phyloP scores from a whole-genome alignment of 2,113 vertebrate genomes.

The Leptobrachium leishanense region DNA sequence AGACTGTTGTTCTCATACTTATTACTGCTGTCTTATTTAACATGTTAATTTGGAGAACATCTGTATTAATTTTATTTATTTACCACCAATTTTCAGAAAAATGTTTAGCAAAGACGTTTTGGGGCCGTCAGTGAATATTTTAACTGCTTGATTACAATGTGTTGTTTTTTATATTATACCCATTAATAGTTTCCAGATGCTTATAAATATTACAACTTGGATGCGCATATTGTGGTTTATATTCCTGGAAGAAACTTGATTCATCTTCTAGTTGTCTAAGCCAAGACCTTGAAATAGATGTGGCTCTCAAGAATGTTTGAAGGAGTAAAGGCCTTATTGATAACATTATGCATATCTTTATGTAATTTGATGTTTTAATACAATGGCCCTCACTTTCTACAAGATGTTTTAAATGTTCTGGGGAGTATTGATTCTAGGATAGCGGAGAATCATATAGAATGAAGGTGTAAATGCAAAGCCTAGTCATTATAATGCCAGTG shows the following conservation, averaged over 20 bases:
- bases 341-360: no score
- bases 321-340: no score
- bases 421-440: no score
- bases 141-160: neutral
- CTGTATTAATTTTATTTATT: neutral
- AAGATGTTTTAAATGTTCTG: no score
- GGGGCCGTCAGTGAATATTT: neutral
- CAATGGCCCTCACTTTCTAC: no score
- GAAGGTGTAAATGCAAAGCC: no score
- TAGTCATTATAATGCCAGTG: no score
- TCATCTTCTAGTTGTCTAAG: neutral
- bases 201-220: neutral
- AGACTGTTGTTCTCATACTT: neutral
- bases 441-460: no score
- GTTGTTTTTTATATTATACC: neutral
- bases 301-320: neutral
- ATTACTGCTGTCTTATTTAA: neutral
- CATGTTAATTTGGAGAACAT: neutral
- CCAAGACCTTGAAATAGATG: neutral
- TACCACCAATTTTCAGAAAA: neutral
- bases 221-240: neutral
- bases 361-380: no score
- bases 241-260: neutral
- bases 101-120: neutral
- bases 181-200: neutral